Percentiles rank a stretch among this genome's conserved stretches.
Conservation (phyloP, 2,888 invertebrate genomes). For the Mimas tiliae region DNA sequence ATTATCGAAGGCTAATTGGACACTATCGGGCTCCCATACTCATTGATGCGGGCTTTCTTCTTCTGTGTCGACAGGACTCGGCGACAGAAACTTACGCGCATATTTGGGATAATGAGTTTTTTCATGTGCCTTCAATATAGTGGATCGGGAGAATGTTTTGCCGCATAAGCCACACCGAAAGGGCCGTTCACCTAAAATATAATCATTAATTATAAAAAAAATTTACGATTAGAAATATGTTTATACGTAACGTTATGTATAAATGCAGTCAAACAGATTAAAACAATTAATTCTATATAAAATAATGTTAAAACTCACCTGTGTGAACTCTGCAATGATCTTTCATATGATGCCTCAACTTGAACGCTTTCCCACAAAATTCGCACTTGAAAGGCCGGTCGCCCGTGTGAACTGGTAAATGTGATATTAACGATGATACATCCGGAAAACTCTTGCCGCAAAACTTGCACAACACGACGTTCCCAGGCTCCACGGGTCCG, state of each 20-base stretch:
- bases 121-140: constrained; percentile 96
- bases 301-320: constrained; percentile 76
- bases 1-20: constrained; percentile 59
- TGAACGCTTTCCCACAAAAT: constrained; percentile 97
- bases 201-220: neutral
- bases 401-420: constrained; percentile 95
- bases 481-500: constrained; percentile 87
- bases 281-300: too few relatives aligned
- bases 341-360: constrained; percentile 96
- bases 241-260: too few relatives aligned
- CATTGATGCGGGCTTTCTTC: constrained; percentile 92
- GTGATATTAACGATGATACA: constrained; percentile 93
- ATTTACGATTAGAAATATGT: neutral
- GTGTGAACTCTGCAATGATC: constrained; percentile 97
- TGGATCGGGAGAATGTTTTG: constrained; percentile 95
- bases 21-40: constrained; percentile 54
- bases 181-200: constrained; percentile 89
- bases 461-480: constrained; percentile 95
- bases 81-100: constrained; percentile 94
- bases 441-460: constrained; percentile 97
- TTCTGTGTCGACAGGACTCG: constrained; percentile 93
- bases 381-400: constrained; percentile 97
- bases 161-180: constrained; percentile 95
- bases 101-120: constrained; percentile 97
- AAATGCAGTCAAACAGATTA: too few relatives aligned